A percentile compares a stretch with the other conserved stretches of the same genome.
These are phyloP conservation scores for Synanthedon tipuliformis DNA, from an alignment of 2,888 invertebrate genomes.

Conservation along the genomic window DNA sequence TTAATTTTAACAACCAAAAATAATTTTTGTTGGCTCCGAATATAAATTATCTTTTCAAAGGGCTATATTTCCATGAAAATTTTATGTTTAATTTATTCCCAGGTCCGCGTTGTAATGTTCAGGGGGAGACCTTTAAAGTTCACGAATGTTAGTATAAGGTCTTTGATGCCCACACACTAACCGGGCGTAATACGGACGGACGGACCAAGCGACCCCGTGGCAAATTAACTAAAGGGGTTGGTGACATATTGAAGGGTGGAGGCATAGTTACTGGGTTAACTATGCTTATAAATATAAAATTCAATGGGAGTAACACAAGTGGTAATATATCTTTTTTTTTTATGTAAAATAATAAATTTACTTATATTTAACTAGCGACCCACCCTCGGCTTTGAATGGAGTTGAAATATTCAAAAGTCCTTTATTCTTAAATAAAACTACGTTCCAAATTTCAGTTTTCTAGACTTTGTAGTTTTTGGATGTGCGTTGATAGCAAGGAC, in stretches of 20 bases:
- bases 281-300: too few relatives aligned
- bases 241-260: background rate
- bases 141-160: background rate
- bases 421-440: too few relatives aligned
- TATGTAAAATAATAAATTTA: too few relatives aligned
- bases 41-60: background rate
- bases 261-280: too few relatives aligned
- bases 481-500: too few relatives aligned
- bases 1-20: background rate
- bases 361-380: too few relatives aligned
- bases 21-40: background rate
- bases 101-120: background rate
- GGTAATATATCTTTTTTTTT: too few relatives aligned
- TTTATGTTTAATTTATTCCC: background rate
- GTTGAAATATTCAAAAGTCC: too few relatives aligned
- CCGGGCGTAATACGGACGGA: background rate
- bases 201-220: background rate
- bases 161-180: background rate
- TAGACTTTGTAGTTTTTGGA: too few relatives aligned
- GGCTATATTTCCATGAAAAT: background rate
- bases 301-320: too few relatives aligned
- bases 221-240: background rate
- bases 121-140: background rate
- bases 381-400: too few relatives aligned
- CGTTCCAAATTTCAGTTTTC: too few relatives aligned